Base-by-base conservation (phyloP, 2,113 vertebrate genomes). In the Pteropus alecto region DNA sequence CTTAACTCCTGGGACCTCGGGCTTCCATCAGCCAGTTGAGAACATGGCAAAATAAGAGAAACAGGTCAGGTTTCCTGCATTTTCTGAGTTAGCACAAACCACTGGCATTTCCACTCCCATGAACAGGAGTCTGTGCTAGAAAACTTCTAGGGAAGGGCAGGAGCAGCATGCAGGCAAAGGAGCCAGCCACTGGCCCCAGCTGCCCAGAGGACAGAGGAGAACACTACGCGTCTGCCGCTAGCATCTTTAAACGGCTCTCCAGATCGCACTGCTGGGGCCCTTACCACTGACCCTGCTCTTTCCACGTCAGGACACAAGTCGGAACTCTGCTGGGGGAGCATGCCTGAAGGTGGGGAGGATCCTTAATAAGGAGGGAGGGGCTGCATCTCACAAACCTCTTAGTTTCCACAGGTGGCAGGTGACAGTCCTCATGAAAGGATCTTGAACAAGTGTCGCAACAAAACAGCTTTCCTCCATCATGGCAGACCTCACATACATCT, bases 381-480 rank as follows among this genome's bases (percentile, higher is more conserved):
- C 16, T 10, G 18, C 16, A 81, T 76, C 63, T 67, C 70, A 97
- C 97, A 51, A 30, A 96, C 94, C 24, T 77, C 54, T 96, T 54
- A 2, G 98, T 84, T 35, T 98, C 98, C 90, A 99, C 98, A 0
- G 98, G 98, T 2, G 99, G 99, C 38, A 99, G 94, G 48, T 99
- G 98, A 89, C 99, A 99, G 77, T 94, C 26, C 0, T 99, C 97
- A 65, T 99, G 99, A 97, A 99, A 99, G 82, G 99, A 99, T 91
- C 97, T 98, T 11, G 99, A 99, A 93, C 99, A 99, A 54, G 99
- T 99, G 0, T 99, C 99, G 38, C 99, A 99, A 97, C 99, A 99
- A 74, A 99, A 99, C 86, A 99, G 98, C 90, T 98, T 98, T 0
- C 99, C 99, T 7, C 99, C 99, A 0, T 99, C 98, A 15, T 95